Evolutionary conservation across 1,140 invertebrate genomes (phyloP), one percentile per base, ranked within the genome.

Genomic region (Ephestia elutella): DNA sequence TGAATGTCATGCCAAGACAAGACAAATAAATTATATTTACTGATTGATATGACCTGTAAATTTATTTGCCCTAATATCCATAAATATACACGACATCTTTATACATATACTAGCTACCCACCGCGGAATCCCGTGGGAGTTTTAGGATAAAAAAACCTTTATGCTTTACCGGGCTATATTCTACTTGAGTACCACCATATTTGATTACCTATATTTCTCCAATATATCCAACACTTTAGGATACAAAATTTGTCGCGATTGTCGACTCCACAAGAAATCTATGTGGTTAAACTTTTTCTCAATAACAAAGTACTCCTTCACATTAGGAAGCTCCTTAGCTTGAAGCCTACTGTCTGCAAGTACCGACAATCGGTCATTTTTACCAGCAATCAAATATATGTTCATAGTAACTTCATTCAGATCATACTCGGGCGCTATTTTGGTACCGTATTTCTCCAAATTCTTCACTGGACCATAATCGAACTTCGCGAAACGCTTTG

Each of bases 351-450:
- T 90, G 70, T 93, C 92, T 86, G 90, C 20, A 1, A 70, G 3
- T 4, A 60, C 32, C 0, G 91, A 88, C 0, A 93, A 65, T 66
- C 79, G 87, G 73, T 94, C 93, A 58, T 92, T 92, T 11, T 78
- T 73, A 28, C 88, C 90, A 65, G 88, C 91, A 62, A 90, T 90
- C 4, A 93, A 63, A 11, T 86, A 89, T 8, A 91, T 78, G 1
- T 91, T 91, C 11, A 90, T 82, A 18, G 75, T 89, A 5, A 93
- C 84, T 57, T 89, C 89, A 4, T 63, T 76, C 0, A 91, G 63
- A 67, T 90, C 70, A 67, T 93, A 93, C 4, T 68, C 35, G 32
- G 91, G 91, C 5, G 92, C 90, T n/a, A 50, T 66, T 2, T 68
- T 19, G 53, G 84, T 68, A n/a, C 77, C 75, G 57, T 93, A 92